These are phyloP conservation scores for silkworm (Bombyx mori) DNA, from an alignment of 1,140 invertebrate genomes.

Conservation along the genomic window DNA sequence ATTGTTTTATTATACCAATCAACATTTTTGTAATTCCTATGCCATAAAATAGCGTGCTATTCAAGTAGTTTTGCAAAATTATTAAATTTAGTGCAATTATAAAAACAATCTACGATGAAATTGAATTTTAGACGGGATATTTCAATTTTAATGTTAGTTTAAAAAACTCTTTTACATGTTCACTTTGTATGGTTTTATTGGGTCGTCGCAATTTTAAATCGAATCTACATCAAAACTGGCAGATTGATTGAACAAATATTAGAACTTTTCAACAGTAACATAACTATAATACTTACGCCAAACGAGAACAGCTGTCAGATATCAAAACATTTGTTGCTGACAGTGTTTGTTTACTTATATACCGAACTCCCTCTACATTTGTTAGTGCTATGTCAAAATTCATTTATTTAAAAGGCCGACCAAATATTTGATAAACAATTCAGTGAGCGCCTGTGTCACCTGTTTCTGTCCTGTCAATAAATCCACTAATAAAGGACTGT, in stretches of 20 bases:
- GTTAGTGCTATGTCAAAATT: conserved; percentile 26
- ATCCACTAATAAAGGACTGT: conserved; percentile 49
- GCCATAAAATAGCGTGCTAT: no score
- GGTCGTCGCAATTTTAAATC: no score
- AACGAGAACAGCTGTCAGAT: conserved; percentile 28
- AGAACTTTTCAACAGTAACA: not conserved
- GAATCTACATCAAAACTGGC: no score
- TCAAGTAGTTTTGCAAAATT: no score
- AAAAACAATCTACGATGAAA: no score
- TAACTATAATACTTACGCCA: not conserved
- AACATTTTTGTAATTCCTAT: no score
- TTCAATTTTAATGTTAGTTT: no score
- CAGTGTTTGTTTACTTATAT: conserved; percentile 36
- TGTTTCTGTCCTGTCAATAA: conserved; percentile 53
- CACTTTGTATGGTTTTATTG: no score
- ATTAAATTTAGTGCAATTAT: no score
- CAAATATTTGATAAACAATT: conserved; percentile 52
- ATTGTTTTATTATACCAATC: no score
- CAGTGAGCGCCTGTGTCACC: conserved; percentile 42
- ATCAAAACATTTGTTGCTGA: conserved; percentile 43
- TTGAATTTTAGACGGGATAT: no score
- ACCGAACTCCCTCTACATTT: conserved; percentile 10
- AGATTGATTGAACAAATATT: not conserved
- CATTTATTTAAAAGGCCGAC: conserved; percentile 55
- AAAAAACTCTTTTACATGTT: no score